Percentiles rank a stretch among this genome's conserved stretches.
phyloP scores from a whole-genome alignment of 2,797 vertebrate genomes.

The Phrynocephalus vlangalii region DNA sequence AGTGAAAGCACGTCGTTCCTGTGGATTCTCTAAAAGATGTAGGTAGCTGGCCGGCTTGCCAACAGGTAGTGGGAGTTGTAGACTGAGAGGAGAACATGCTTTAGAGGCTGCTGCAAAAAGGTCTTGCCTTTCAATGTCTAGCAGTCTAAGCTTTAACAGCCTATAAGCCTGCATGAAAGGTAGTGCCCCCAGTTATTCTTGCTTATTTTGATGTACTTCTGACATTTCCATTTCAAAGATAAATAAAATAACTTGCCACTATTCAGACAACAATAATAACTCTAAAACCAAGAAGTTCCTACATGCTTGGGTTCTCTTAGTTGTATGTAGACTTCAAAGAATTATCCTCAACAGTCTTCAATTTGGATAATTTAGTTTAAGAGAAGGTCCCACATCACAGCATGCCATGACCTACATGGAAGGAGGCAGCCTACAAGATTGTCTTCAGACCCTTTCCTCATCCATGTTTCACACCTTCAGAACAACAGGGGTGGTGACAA shows the following conservation, averaged over 20 bases:
- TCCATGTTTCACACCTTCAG: not conserved
- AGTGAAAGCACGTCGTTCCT: too few relatives aligned
- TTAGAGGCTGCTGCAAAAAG: too few relatives aligned
- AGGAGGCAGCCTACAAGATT: not conserved
- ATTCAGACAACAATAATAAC: too few relatives aligned
- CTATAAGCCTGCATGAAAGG: too few relatives aligned
- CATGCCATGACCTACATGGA: constrained; percentile 2
- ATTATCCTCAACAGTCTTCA: not conserved
- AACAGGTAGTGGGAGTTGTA: too few relatives aligned
- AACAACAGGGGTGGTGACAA: constrained; percentile 1
- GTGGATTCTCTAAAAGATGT: too few relatives aligned
- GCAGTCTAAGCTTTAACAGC: too few relatives aligned
- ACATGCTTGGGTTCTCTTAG: not conserved
- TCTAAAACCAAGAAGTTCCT: not conserved
- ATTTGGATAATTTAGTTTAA: constrained; percentile 23
- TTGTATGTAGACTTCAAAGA: not conserved
- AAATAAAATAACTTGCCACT: not conserved
- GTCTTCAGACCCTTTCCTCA: not conserved
- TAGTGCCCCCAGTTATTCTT: too few relatives aligned
- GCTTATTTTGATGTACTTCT: not conserved
- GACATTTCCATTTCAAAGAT: not conserved
- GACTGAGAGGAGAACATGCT: too few relatives aligned
- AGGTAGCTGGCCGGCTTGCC: too few relatives aligned
- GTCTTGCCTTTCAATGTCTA: too few relatives aligned
- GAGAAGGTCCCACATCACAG: constrained; percentile 14